Evolutionary conservation across 2,113 vertebrate species (phyloP).

Genomic region (Nycticryphes semicollaris): DNA sequence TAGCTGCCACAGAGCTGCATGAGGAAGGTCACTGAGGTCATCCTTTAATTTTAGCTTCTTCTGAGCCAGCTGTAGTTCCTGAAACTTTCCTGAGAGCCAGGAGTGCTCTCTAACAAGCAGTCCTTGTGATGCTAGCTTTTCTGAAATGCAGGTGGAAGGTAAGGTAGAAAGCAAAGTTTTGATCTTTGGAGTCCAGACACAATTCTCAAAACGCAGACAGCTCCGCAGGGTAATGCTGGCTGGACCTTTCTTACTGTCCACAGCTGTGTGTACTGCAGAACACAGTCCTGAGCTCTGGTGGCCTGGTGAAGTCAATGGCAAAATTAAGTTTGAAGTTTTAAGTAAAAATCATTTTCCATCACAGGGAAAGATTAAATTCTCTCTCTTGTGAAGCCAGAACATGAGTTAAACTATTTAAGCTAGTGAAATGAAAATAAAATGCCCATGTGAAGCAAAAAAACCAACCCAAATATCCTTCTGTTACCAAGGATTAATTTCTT

Average conservation of each 20-base stretch:
- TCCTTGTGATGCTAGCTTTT: not conserved
- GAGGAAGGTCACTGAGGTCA: slow-evolving; percentile 7
- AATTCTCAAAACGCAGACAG: not conserved
- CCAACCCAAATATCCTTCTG: not conserved
- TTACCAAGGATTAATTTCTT: not conserved
- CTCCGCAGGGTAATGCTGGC: not conserved
- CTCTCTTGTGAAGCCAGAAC: not conserved
- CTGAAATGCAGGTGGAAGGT: slow-evolving; percentile 11
- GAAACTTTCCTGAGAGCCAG: not conserved
- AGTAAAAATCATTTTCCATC: not conserved
- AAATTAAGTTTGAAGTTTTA: not conserved
- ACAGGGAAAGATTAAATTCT: not conserved
- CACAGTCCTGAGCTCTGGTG: not conserved
- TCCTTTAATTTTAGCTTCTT: slow-evolving; percentile 22
- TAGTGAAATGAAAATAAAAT: not conserved
- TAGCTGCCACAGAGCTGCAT: not conserved
- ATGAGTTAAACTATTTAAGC: not conserved
- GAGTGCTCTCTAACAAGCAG: slow-evolving; percentile 25
- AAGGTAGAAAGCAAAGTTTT: slow-evolving; percentile 9
- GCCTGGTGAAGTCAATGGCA: not conserved
- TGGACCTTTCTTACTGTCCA: not conserved
- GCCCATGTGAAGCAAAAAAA: not conserved
- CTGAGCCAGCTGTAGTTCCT: not conserved
- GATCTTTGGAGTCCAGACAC: not conserved
- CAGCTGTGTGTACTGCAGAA: not conserved